phyloP scores from a whole-genome alignment of 1,140 invertebrate genomes.

The Drosophila sucinea region DNA sequence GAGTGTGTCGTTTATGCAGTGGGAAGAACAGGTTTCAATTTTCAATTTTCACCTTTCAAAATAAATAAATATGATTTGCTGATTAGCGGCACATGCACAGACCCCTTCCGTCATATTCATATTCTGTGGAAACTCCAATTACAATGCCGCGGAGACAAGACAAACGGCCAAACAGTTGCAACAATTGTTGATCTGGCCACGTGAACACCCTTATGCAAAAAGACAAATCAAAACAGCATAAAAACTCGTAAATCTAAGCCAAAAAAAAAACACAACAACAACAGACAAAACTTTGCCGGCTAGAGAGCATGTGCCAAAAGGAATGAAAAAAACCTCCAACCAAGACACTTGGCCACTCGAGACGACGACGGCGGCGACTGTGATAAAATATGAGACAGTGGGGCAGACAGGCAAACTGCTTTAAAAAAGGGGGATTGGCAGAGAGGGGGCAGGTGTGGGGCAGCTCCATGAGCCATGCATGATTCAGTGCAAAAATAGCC shows the following conservation, averaged over 20 bases:
- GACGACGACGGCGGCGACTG: conserved; percentile 57
- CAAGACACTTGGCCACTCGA: conserved; percentile 77
- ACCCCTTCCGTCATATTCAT: conserved; percentile 78
- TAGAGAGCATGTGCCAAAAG: conserved; percentile 72
- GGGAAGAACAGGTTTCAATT: conserved; percentile 5
- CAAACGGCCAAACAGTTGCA: conserved; percentile 74
- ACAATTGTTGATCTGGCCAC: conserved; percentile 53
- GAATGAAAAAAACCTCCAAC: conserved; percentile 40
- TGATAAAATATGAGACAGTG: conserved; percentile 81
- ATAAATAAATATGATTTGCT: conserved; percentile 76
- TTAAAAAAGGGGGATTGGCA: conserved; percentile 2
- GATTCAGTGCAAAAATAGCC: conserved; percentile 74
- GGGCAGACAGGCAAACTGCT: conserved; percentile 73
- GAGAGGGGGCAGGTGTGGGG: background rate
- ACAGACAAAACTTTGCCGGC: conserved; percentile 30
- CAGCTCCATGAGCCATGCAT: conserved; percentile 28
- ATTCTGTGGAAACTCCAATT: conserved; percentile 64
- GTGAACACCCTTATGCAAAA: conserved; percentile 81
- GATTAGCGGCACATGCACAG: conserved; percentile 64
- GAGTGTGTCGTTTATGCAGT: background rate
- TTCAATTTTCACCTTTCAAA: conserved; percentile 43
- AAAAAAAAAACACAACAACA: conserved; percentile 47
- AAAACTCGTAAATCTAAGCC: conserved; percentile 78
- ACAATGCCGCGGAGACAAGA: conserved; percentile 61
- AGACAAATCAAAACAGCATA: conserved; percentile 79